Conservation (phyloP, 2,113 vertebrate species). For the Ammodramus savannarum region DNA sequence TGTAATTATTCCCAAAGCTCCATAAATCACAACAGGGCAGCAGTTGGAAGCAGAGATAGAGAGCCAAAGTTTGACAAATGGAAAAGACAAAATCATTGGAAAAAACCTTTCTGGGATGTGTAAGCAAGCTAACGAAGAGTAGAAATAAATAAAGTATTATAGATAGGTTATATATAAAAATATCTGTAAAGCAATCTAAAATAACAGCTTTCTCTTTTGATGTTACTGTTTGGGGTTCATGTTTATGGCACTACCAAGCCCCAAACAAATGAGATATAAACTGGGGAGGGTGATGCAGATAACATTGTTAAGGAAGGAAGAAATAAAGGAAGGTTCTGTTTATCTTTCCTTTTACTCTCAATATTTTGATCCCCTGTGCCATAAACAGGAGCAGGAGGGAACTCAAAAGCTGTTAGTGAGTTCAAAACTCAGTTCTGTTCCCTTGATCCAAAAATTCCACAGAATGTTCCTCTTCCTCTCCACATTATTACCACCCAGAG, state of each 20-base stretch:
- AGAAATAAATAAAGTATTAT: not conserved
- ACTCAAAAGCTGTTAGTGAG: not conserved
- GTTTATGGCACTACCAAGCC: not conserved
- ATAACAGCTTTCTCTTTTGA: slow-evolving; percentile 31
- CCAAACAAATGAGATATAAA: slow-evolving; percentile 32
- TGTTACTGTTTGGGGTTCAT: slow-evolving; percentile 35
- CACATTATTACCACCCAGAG: not conserved
- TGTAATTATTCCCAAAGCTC: slow-evolving; percentile 16
- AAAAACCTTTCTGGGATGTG: slow-evolving; percentile 3
- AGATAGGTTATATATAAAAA: not conserved
- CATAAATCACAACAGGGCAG: slow-evolving; percentile 45
- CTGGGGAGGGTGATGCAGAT: not conserved
- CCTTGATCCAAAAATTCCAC: not conserved
- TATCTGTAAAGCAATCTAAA: not conserved
- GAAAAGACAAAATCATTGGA: slow-evolving; percentile 41
- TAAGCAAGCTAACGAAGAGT: not conserved
- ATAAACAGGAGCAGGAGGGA: slow-evolving; percentile 1
- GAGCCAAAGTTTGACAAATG: slow-evolving; percentile 12
- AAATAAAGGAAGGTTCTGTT: slow-evolving; percentile 60
- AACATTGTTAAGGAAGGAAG: not conserved
- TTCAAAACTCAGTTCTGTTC: not conserved
- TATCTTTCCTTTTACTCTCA: slow-evolving; percentile 55
- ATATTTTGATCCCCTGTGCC: not conserved
- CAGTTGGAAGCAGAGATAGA: not conserved
- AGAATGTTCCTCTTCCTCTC: not conserved